Evolutionary conservation across 2,888 invertebrate genomes (phyloP).

Genomic region (Heteromyza rotundicornis): DNA sequence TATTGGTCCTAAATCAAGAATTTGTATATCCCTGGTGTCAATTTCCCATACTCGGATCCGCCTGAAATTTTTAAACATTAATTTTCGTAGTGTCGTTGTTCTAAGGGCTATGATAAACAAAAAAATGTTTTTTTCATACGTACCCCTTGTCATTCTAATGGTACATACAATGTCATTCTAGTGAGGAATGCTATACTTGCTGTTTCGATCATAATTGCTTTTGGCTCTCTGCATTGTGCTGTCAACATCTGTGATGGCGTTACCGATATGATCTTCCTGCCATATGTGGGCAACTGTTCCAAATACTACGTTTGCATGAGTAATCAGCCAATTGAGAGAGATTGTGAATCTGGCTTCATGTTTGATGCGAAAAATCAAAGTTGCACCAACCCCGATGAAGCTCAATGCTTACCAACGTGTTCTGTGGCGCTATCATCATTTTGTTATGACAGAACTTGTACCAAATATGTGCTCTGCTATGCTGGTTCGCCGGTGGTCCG

Average conservation of each 20-base stretch:
- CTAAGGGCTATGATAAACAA: no score
- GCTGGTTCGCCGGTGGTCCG: slow-evolving; percentile 42
- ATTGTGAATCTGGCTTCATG: slow-evolving; percentile 34
- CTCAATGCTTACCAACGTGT: slow-evolving; percentile 45
- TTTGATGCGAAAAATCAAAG: slow-evolving; percentile 46
- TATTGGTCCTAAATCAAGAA: no score
- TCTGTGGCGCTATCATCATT: slow-evolving; percentile 38
- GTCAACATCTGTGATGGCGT: slow-evolving; percentile 35
- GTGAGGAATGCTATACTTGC: no score
- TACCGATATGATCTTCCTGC: slow-evolving; percentile 34
- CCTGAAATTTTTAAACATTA: no score
- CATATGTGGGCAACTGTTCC: slow-evolving; percentile 33
- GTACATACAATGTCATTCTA: no score
- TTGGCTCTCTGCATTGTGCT: no score
- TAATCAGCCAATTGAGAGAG: slow-evolving; percentile 32
- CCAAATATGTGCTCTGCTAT: slow-evolving; percentile 53
- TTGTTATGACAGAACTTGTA: slow-evolving; percentile 53
- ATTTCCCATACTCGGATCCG: no score
- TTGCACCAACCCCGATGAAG: slow-evolving; percentile 39
- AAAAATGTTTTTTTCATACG: no score
- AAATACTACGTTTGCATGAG: slow-evolving; percentile 46
- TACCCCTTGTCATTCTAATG: no score
- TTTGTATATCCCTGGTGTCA: no score
- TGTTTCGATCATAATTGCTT: no score
- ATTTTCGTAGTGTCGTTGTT: no score